Evolutionary conservation across 35 echinoderm and acorn worm genomes (phyloP), one percentile per base, ranked within the genome.

Genomic region (Patiria miniata): DNA sequence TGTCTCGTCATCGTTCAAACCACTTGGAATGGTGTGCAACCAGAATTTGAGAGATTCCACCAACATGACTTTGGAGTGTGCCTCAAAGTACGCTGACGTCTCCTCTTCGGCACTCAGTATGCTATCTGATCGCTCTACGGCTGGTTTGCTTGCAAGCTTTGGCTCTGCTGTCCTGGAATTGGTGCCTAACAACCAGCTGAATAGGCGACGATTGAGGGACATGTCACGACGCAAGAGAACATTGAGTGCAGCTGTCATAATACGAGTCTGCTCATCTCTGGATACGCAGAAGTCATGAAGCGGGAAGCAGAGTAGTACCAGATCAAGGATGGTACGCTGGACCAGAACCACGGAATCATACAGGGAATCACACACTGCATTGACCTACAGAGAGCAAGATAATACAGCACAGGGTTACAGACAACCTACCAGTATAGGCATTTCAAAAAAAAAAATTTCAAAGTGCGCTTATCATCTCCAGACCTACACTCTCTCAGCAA

Each of bases 191-290:
- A 99, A 82, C 96, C 96, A 99, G 39, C 92, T 87, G 68, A 86
- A 99, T 2, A 99, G 90, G 30, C 92, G 80, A 26, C 96, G 81
- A 42, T 99, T 99, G 4, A 99, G 83, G 17, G 96, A 99, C 96
- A 99, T 99, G 90, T 99, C 96, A 5, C 96, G 89, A 14, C 96
- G 85, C 9, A 99, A 89, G 8, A 99, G 77, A 8, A 91, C 89
- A 42, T 94, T 95, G 57, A 99, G 91, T 37, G 92, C 78, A 21
- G 96, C 89, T 0, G 92, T 99, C 26, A 94, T 44, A 1, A 99
- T 52, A 51, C 78, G 76, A 2, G 86, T 61, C 37, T 89, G 80
- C 36, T 99, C 89, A 19, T 89, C 93, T n/a, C 81, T 56, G 10
- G 79, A 26, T 0, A 95, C 21, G 37, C 85, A 53, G 1, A 58